Base-by-base conservation (phyloP, 2,113 vertebrate genomes). In the Tachysurus fulvidraco region DNA sequence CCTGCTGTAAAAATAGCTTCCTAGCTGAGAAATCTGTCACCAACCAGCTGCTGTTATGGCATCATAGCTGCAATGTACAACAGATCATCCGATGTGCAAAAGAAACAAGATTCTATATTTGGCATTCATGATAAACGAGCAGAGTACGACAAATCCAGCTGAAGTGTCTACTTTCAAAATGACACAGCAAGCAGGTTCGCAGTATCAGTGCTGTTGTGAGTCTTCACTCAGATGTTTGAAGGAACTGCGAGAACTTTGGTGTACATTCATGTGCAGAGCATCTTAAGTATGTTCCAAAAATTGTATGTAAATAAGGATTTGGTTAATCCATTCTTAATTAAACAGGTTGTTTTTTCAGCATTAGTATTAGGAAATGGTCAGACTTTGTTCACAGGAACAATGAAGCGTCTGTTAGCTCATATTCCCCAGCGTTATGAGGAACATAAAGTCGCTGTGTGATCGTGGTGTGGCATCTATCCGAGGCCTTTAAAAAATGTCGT, bases 241-340 rank as follows among this genome's bases (percentile, higher is more conserved):
- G 41, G 52, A 79, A 41, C 55, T 44, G 30, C 21, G 71, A 28
- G 55, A 62, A n/a, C 44, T 80, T 44, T 41, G 30, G 69, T 52
- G 54, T 64, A 12, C 9, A 36, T 83, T 7, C n/a, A 85, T 73
- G 64, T 77, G 17, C 65, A 74, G 17, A 50, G 64, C 12, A 50
- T 19, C 74, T 88, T 59, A 3, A 84, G 46, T 81, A 91, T 86
- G n/a, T 50, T 80, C 73, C 50, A 71, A 71, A 83, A 92, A 92
- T 92, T 89, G 83, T 82, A 74, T 25, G 85, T 85, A 90, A 89
- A 81, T 77, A 4, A 84, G 91, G 92, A 90, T 93, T 94, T 91
- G 84, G 87, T 88, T 94, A 92, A 95, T 90, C 93, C 88, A 1
- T 2, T 82, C 86, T 90, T 94, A 91, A 94, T 92, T 88, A 91